Evolutionary conservation across 2,113 vertebrate genomes (phyloP), one percentile per base, ranked within the genome.

Genomic region (Crotalus helleri): DNA sequence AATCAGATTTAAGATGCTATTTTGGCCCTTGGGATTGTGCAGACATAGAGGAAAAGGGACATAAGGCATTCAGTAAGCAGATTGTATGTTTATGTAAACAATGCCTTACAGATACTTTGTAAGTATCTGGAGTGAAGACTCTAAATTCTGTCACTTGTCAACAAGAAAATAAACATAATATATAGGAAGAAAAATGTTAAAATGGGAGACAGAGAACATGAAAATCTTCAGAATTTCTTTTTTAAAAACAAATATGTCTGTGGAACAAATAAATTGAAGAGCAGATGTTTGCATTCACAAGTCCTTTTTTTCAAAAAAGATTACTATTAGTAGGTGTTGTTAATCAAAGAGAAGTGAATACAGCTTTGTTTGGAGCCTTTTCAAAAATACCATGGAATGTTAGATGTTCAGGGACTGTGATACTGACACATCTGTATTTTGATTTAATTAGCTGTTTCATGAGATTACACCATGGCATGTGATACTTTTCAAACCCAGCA

Each of bases 361-460:
- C 49, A 29, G 44, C 46, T 91, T 46, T 64, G 92, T 95, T 54
- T 92, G 85, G 57, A 93, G 94, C 17, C 85, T 94, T 93, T 89
- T 94, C 92, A 54, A 87, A 90, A 86, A 90, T 86, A 64, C 9
- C 0, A 94, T 3, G 0, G 81, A 94, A 96, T 97, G 97, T 97
- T 96, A 96, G 94, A 95, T 95, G 96, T 95, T 97, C 96, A 95
- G 94, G 94, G 96, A 96, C 96, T 97, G 95, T 96, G 96, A 96
- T 93, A 94, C 94, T 85, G 95, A 95, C 95, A 97, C 96, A 96
- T 97, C 97, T 97, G 97, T 96, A 96, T 95, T 98, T 97, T 97
- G 96, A 97, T 97, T 97, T 97, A 97, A 97, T 97, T 97, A 97
- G 94, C 74, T 92, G 90, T 97, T 97, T 97, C 95, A 96, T 96